Percentiles rank a stretch among this genome's conserved stretches.
phyloP scores from a whole-genome alignment of 35 echinoderm and acorn worm genomes.

The Nesometra sesokonis region DNA sequence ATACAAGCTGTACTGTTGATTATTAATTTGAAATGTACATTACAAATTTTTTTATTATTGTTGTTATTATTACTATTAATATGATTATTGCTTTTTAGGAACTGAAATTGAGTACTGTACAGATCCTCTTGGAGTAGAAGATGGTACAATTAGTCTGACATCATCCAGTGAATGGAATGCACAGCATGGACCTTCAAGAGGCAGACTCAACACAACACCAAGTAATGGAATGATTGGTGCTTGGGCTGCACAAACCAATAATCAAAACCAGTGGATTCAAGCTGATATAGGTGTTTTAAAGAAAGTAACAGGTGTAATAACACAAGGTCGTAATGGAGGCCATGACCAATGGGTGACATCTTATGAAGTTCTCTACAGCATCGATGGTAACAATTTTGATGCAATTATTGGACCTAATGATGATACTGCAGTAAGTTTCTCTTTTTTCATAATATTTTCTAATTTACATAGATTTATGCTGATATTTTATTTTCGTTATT shows the following conservation, averaged over 20 bases:
- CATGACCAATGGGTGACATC: constrained; percentile 5
- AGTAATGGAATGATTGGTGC: not conserved
- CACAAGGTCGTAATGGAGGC: constrained; percentile 8
- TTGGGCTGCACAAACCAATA: not conserved
- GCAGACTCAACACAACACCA: not conserved
- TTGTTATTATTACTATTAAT: no score
- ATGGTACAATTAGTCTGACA: not conserved
- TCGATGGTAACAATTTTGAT: not conserved
- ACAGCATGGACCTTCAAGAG: not conserved
- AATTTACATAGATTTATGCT: no score
- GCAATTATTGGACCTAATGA: not conserved
- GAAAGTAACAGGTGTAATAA: not conserved
- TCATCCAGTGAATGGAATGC: not conserved
- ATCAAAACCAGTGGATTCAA: constrained; percentile 10
- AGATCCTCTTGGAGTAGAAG: not conserved
- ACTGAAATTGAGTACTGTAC: not conserved
- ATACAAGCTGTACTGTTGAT: no score
- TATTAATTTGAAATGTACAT: no score
- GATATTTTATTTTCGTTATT: not conserved
- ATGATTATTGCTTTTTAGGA: not conserved
- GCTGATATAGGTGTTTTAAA: not conserved
- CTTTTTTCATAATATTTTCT: not conserved
- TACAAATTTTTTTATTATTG: no score
- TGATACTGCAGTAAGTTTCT: not conserved
- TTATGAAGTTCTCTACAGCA: not conserved